Conservation (phyloP, 2,888 invertebrate species). For the Drosophila borborema region DNA sequence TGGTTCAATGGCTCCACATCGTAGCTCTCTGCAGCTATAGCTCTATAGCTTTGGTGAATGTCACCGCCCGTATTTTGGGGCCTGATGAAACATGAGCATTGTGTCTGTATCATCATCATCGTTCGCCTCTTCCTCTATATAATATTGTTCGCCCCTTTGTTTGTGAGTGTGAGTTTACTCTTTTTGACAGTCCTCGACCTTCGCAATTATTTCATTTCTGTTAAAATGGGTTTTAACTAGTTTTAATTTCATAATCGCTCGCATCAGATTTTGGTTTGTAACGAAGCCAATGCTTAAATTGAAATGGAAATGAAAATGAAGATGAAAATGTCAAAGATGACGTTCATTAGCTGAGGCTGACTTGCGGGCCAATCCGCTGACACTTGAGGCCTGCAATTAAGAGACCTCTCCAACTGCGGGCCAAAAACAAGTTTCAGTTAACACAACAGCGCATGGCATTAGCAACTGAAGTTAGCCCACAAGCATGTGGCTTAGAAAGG, state of each 20-base stretch:
- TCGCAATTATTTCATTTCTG: constrained; percentile 40
- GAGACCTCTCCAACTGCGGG: constrained; percentile 10
- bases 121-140: background rate
- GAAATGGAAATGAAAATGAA: constrained; percentile 39
- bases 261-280: constrained; percentile 19
- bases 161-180: background rate
- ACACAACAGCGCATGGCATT: constrained; percentile 4
- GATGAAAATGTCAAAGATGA: constrained; percentile 64
- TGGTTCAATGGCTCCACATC: constrained; percentile 68
- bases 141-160: background rate
- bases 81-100: constrained; percentile 39
- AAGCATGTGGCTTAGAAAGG: constrained; percentile 51
- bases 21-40: constrained; percentile 9
- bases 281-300: constrained; percentile 15
- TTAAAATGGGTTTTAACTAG: constrained; percentile 19
- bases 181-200: constrained; percentile 46
- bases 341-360: constrained; percentile 28
- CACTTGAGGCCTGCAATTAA: constrained; percentile 45
- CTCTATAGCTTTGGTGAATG: constrained; percentile 36
- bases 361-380: constrained; percentile 29
- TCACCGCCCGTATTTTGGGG: constrained; percentile 46
- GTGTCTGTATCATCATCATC: background rate
- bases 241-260: constrained; percentile 33
- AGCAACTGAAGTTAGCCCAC: constrained; percentile 14
- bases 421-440: constrained; percentile 32